Conservation (phyloP, 2,113 vertebrate genomes). For the Gavialis gangeticus region DNA sequence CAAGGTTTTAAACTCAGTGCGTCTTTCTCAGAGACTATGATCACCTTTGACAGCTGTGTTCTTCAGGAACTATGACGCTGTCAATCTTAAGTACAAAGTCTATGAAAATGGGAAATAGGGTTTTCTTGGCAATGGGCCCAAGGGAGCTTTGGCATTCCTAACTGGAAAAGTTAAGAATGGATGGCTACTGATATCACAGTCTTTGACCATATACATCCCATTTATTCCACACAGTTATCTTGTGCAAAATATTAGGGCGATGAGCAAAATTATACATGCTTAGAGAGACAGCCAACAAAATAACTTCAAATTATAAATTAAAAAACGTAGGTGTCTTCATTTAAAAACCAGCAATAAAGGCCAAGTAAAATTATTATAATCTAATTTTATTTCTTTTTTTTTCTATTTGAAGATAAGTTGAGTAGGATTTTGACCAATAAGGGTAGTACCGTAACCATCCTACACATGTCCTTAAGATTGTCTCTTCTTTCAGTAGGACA, state of each 20-base stretch:
- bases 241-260: too few species aligned
- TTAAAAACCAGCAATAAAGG: too few species aligned
- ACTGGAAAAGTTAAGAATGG: neutral
- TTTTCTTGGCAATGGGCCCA: neutral
- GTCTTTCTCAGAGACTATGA: neutral
- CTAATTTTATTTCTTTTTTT: conserved; percentile 26
- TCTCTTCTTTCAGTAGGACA: conserved; percentile 21
- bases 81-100: neutral
- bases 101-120: neutral
- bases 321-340: too few species aligned
- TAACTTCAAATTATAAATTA: too few species aligned
- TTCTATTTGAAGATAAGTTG: neutral
- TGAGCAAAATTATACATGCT: too few species aligned
- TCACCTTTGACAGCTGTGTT: neutral
- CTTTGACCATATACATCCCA: neutral
- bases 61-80: neutral
- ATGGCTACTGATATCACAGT: neutral
- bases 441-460: neutral
- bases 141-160: neutral
- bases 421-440: conserved; percentile 40
- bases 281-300: too few species aligned
- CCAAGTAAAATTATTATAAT: neutral
- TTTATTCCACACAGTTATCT: neutral
- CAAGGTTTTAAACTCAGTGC: neutral
- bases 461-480: neutral